phyloP scores from a whole-genome alignment of 2,113 vertebrate genomes.

The Dendropsophus ebraccatus region DNA sequence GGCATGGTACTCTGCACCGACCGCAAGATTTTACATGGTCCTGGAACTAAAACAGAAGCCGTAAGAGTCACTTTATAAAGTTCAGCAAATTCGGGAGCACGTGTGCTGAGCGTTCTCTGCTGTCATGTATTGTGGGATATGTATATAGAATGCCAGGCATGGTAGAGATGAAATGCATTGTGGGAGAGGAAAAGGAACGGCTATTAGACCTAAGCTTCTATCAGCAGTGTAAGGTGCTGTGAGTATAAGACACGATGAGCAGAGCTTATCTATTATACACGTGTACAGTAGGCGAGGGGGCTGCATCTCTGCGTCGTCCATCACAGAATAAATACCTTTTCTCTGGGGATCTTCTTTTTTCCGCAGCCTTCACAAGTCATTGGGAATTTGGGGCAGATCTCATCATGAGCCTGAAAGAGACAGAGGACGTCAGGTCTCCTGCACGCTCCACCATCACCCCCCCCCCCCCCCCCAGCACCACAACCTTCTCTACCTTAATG shows the following conservation, averaged over 20 bases:
- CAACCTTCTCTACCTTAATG: constrained; percentile 67
- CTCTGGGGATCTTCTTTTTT: constrained; percentile 84
- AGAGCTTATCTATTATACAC: too few species aligned
- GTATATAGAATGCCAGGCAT: not conserved
- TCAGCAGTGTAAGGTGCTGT: too few species aligned
- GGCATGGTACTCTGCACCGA: constrained; percentile 80
- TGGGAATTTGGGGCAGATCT: constrained; percentile 85
- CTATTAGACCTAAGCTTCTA: too few species aligned
- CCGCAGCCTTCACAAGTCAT: constrained; percentile 88
- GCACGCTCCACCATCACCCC: too few species aligned
- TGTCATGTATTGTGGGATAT: not conserved
- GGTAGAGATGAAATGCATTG: not conserved
- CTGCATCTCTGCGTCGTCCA: too few species aligned
- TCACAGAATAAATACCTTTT: constrained; percentile 75
- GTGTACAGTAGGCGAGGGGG: too few species aligned
- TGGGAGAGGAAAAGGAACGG: not conserved
- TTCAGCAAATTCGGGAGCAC: not conserved
- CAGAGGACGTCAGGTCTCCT: too few species aligned
- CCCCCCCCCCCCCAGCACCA: too few species aligned
- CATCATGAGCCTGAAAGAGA: constrained; percentile 82
- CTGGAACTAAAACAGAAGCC: constrained; percentile 74
- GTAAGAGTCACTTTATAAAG: not conserved
- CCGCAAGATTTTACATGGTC: constrained; percentile 81
- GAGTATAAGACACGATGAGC: too few species aligned
- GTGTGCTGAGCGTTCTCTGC: not conserved